phyloP scores from a whole-genome alignment of 2,113 vertebrate genomes.

The Larimichthys crocea region DNA sequence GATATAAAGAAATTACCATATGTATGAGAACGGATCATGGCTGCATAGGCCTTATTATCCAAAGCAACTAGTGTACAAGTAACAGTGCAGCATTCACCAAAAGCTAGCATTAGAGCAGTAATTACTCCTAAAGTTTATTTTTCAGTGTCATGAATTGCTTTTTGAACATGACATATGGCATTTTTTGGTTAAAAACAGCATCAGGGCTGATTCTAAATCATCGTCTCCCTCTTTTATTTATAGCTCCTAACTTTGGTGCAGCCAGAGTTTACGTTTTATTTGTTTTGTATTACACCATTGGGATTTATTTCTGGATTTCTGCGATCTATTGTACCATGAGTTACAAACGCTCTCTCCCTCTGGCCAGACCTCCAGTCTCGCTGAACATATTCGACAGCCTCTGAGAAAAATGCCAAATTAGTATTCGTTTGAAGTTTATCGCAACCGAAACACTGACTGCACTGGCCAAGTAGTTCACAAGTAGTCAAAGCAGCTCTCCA shows the following conservation, averaged over 20 bases:
- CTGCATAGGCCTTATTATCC: constrained; percentile 12
- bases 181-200: constrained; percentile 21
- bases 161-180: neutral
- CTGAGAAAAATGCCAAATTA: constrained; percentile 33
- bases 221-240: constrained; percentile 19
- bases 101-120: neutral
- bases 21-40: constrained; percentile 11
- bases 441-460: constrained; percentile 7
- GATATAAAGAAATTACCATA: constrained; percentile 13
- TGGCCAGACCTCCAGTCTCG: constrained; percentile 33
- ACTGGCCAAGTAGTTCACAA: constrained; percentile 35
- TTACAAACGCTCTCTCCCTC: constrained; percentile 22
- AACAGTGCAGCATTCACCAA: neutral
- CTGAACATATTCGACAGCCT: constrained; percentile 24
- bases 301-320: constrained; percentile 24
- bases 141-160: neutral
- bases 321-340: constrained; percentile 27
- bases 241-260: constrained; percentile 15
- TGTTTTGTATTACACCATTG: constrained; percentile 49
- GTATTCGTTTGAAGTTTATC: constrained; percentile 43
- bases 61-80: neutral
- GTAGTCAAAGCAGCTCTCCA: constrained; percentile 32
- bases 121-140: neutral
- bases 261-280: constrained; percentile 38
- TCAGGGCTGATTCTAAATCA: neutral